Percentiles rank a stretch among this genome's conserved stretches.
These are phyloP conservation scores for Mormyrus iriodes DNA, from an alignment of 2,113 vertebrate species.

Conservation along the genomic window DNA sequence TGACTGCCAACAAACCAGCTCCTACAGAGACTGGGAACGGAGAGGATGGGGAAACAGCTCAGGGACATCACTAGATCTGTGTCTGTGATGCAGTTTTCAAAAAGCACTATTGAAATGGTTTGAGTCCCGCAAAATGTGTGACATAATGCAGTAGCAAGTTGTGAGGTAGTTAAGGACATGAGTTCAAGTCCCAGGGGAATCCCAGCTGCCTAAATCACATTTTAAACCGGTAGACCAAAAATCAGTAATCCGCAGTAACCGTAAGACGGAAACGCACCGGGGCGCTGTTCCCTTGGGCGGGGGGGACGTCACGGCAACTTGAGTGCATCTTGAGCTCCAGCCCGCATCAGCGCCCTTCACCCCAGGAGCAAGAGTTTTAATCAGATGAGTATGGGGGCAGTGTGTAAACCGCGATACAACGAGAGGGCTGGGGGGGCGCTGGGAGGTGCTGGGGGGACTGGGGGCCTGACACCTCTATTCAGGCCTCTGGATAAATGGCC, in stretches of 20 bases:
- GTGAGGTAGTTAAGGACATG: not conserved
- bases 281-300: not conserved
- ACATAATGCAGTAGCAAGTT: not conserved
- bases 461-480: conserved; percentile 48
- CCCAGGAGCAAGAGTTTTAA: conserved; percentile 40
- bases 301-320: not conserved
- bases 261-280: not conserved
- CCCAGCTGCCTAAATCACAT: not conserved
- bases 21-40: too few species aligned
- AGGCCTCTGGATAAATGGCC: conserved; percentile 42
- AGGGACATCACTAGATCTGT: not conserved
- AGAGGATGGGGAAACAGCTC: too few species aligned
- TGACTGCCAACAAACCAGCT: not conserved
- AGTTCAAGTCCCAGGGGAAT: not conserved
- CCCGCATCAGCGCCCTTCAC: conserved; percentile 21
- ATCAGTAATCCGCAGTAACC: not conserved
- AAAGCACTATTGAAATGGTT: conserved; percentile 1
- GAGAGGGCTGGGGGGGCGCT: conserved; percentile 32
- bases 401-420: not conserved
- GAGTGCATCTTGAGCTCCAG: not conserved
- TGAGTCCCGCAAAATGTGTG: not conserved
- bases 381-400: conserved; percentile 33
- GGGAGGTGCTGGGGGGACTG: conserved; percentile 25
- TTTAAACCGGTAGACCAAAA: not conserved
- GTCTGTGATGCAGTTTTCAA: conserved; percentile 12